Evolutionary conservation across 2,113 vertebrate species (phyloP).

Genomic region (Gobio gobio): DNA sequence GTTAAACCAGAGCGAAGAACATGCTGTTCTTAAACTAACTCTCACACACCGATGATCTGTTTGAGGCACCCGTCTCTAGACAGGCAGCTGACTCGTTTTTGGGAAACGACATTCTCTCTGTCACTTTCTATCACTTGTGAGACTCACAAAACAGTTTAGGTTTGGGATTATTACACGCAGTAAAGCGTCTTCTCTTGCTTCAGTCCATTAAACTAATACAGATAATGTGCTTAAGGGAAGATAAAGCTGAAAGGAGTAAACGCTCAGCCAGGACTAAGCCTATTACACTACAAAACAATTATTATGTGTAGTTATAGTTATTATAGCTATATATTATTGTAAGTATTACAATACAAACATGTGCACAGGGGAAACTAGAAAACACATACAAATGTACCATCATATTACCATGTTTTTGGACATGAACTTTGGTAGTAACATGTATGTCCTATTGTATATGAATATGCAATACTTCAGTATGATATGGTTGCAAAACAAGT

Average conservation of each 20-base stretch:
- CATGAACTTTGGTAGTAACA: background rate
- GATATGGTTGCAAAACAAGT: no score
- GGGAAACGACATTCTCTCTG: background rate
- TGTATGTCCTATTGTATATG: background rate
- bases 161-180: background rate
- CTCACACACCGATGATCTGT: background rate
- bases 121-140: background rate
- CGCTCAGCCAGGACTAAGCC: background rate
- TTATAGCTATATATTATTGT: background rate
- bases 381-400: background rate
- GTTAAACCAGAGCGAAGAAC: background rate
- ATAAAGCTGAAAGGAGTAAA: background rate
- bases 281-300: background rate
- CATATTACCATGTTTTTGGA: background rate
- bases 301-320: no score
- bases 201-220: constrained; percentile 14
- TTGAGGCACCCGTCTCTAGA: background rate
- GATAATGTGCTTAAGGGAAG: constrained; percentile 27
- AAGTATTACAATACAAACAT: no score
- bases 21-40: background rate
- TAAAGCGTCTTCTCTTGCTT: background rate
- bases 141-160: background rate
- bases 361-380: background rate
- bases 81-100: background rate
- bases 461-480: background rate